These are phyloP conservation scores for Odontamblyopus rebecca DNA, from an alignment of 2,797 vertebrate species.

Conservation along the genomic window DNA sequence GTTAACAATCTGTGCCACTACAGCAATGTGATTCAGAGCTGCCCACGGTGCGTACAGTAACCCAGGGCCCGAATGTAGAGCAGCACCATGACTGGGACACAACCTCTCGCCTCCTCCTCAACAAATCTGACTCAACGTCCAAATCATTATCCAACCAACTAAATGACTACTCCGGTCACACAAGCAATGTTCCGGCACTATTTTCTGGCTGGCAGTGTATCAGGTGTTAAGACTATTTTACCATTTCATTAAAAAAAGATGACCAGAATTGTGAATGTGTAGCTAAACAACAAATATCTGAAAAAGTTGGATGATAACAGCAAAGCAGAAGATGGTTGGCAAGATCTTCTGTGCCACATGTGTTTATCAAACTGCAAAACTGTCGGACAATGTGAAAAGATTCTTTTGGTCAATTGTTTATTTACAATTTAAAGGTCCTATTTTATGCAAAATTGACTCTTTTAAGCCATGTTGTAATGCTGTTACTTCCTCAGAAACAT, in stretches of 20 bases:
- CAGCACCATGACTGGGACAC: slow-evolving; percentile 68
- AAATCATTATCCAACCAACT: slow-evolving; percentile 62
- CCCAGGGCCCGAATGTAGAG: slow-evolving; percentile 61
- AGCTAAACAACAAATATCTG: background rate
- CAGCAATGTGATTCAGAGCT: slow-evolving; percentile 54
- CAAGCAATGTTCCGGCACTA: slow-evolving; percentile 23
- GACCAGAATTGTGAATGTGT: background rate
- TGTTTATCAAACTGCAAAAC: background rate
- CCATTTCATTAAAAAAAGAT: background rate
- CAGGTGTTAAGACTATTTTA: slow-evolving; percentile 7
- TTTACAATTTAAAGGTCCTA: background rate
- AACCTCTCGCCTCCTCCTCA: slow-evolving; percentile 69
- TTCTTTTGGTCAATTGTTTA: background rate
- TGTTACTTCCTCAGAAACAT: too few species aligned
- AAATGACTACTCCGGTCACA: slow-evolving; percentile 41
- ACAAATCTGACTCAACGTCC: slow-evolving; percentile 68
- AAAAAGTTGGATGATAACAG: background rate
- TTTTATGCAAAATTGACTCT: too few species aligned
- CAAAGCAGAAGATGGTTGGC: background rate
- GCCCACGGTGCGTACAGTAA: slow-evolving; percentile 53
- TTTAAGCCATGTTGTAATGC: too few species aligned
- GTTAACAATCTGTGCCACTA: slow-evolving; percentile 48
- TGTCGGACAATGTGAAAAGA: background rate
- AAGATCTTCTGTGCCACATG: background rate
- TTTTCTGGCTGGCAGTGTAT: slow-evolving; percentile 21